Evolutionary conservation across 2,113 vertebrate genomes (phyloP), one percentile per base, ranked within the genome.

Genomic region (Podilymbus podiceps): DNA sequence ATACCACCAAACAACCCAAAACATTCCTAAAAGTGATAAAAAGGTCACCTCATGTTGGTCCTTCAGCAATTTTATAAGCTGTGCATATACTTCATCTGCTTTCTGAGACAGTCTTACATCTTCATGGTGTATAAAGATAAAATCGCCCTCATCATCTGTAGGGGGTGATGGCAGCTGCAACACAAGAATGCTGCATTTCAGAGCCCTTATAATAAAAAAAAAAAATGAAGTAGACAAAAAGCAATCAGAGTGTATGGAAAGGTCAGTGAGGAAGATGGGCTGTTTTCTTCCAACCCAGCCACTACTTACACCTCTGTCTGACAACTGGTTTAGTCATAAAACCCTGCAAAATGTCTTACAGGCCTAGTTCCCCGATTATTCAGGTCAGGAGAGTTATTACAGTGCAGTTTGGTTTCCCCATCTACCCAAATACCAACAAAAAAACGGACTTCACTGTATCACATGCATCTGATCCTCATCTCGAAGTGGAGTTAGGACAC

Each of bases 81-180:
- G 99, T 6, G 96, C 46, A 83, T 99, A 99, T 31, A 99, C 98
- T 78, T 99, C 98, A 91, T 99, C 99, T 2, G 98, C 97, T 95
- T 99, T 99, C 97, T 99, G 98, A 3, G 99, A 99, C 66, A 98
- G 76, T 78, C 98, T 98, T 59, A 99, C 97, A 30, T 99, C 99
- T 31, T 98, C 98, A 76, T 99, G 99, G 95, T 99, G 98, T 72
- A 99, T 98, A 90, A 99, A 97, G 95, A 99, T 99, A 97, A 99
- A 99, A 95, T 99, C 99, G 38, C 97, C 94, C 8, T 99, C 99
- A 1, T 99, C 99, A 76, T 99, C 99, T 50, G 98, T 98, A 73
- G 98, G 99, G 40, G 99, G 99, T 72, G 99, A 99, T 55, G 99
- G 99, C 53, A 99, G 97, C 99, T 99, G 88, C 73, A 95, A 95